phyloP scores from a whole-genome alignment of 2,113 vertebrate species.

The Dromas ardeola region DNA sequence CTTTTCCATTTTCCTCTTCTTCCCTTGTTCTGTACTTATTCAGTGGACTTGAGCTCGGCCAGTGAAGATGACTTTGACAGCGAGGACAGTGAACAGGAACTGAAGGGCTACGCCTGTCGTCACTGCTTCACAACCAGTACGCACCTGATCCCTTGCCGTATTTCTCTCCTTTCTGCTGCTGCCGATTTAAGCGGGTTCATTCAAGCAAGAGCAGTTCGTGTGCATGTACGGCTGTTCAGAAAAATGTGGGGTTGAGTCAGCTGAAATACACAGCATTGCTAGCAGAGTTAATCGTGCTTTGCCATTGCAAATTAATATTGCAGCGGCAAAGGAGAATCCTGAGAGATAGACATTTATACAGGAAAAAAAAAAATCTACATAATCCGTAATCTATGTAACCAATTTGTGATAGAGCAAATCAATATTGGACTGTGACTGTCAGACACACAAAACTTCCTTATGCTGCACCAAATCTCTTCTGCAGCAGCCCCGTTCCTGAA shows the following conservation, averaged over 20 bases:
- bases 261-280: background rate
- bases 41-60: slow-evolving; percentile 98
- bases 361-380: background rate
- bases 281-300: background rate
- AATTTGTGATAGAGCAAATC: background rate
- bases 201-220: background rate
- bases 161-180: background rate
- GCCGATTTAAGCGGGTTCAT: background rate
- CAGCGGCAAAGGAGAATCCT: background rate
- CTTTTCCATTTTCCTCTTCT: background rate
- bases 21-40: background rate
- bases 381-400: background rate
- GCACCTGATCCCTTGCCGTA: background rate
- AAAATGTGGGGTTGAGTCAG: background rate
- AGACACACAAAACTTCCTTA: background rate
- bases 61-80: slow-evolving; percentile 99
- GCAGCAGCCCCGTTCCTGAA: background rate
- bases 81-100: slow-evolving; percentile 97
- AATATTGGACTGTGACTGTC: background rate
- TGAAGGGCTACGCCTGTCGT: slow-evolving; percentile 98
- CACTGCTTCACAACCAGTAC: slow-evolving; percentile 98
- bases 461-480: background rate
- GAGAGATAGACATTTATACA: background rate
- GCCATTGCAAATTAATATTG: background rate
- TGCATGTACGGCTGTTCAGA: background rate